Base-by-base conservation (phyloP, 2,797 vertebrate genomes). In the Peromyscus eremicus region DNA sequence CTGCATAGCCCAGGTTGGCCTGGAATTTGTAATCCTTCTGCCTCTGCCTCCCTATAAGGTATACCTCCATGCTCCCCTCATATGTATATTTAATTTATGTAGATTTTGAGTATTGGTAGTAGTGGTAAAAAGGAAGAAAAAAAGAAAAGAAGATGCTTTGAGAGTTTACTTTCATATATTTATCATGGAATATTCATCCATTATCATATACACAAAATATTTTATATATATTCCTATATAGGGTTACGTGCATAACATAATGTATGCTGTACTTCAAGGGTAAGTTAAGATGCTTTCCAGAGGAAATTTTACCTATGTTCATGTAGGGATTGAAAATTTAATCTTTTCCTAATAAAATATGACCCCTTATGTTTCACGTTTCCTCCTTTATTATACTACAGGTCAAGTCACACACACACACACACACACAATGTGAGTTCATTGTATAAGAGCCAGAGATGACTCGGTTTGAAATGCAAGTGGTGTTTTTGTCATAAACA, bases 311-410 rank as follows among this genome's bases (percentile, higher is more conserved):
- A n/a, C 66, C 55, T 94, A 3, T 34, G 87, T 76, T 25, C 52
- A 92, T 90, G 19, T 93, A 60, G 37, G n/a, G 95, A 88, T 94
- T 95, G 52, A 93, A 86, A 95, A 83, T 4, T 83, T 89, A 92
- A 92, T 85, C 32, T 43, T 52, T 10, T 90, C 57, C 60, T 89
- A 81, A 83, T 75, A 87, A 87, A 91, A 91, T 40, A 80, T 14
- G 75, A 52, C n/a, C 71, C 46, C 66, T 84, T 64, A 29, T 89
- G n/a, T 89, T 96, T 29, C 25, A 10, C 86, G 8, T 89, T 95
- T 92, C 23, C 40, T 77, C 37, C 17, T 87, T 96, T 62, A 77
- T 93, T 87, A 87, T 57, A 55, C 68, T 87, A 40, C 34, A 37
- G 34, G 34, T 7, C 52, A 70, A 37, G 68, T 73, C 34, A 87